phyloP scores from a whole-genome alignment of 2,797 vertebrate species.

The Rhadinocentrus ornatus region DNA sequence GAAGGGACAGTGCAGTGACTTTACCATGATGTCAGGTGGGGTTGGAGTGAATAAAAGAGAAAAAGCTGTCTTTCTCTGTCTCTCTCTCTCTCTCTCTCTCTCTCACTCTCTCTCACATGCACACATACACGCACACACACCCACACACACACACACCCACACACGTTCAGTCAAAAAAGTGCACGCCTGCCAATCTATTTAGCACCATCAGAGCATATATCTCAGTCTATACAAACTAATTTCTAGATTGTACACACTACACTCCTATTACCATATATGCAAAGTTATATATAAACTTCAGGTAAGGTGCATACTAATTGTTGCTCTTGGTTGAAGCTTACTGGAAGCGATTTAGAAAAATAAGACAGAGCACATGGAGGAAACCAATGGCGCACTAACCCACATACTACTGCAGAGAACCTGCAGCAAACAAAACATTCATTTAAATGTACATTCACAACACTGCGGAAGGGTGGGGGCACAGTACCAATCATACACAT shows the following conservation, averaged over 20 bases:
- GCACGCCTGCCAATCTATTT: slow-evolving; percentile 79
- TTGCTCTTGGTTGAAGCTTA: slow-evolving; percentile 79
- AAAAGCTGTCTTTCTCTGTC: slow-evolving; percentile 40
- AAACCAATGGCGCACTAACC: slow-evolving; percentile 63
- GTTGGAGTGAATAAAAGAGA: slow-evolving; percentile 36
- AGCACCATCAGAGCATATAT: slow-evolving; percentile 84
- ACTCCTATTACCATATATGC: slow-evolving; percentile 67
- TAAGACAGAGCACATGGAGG: slow-evolving; percentile 68
- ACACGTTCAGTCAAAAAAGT: slow-evolving; percentile 77
- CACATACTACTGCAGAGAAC: slow-evolving; percentile 53
- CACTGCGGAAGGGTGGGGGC: slow-evolving; percentile 43
- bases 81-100: background rate
- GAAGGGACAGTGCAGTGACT: slow-evolving; percentile 80
- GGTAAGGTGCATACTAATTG: slow-evolving; percentile 76
- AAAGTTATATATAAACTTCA: slow-evolving; percentile 68
- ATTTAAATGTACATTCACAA: slow-evolving; percentile 79
- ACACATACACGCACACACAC: slow-evolving; percentile 22
- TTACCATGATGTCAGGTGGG: slow-evolving; percentile 69
- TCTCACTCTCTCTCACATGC: slow-evolving; percentile 24
- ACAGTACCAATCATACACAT: slow-evolving; percentile 58
- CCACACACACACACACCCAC: slow-evolving; percentile 35
- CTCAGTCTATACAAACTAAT: slow-evolving; percentile 74
- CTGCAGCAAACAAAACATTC: slow-evolving; percentile 68
- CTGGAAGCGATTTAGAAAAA: slow-evolving; percentile 78
- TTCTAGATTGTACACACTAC: slow-evolving; percentile 71